Evolutionary conservation across 2,113 vertebrate genomes (phyloP).

Genomic region (Paraplagusia blochii): DNA sequence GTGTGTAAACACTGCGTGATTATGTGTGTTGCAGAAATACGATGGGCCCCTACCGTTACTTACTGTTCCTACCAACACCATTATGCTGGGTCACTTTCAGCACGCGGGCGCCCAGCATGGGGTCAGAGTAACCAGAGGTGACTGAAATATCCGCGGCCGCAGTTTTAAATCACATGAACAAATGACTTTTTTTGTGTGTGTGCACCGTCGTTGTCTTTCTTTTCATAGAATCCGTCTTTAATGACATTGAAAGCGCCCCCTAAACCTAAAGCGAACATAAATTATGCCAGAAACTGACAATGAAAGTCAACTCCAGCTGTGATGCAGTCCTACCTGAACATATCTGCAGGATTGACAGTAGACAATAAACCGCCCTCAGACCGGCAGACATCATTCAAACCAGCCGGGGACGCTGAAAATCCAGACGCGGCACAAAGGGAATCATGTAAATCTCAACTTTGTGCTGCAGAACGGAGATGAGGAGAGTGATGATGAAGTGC

Average conservation of each 20-base stretch:
- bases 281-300: not conserved
- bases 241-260: no score
- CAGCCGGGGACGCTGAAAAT: slow-evolving; percentile 52
- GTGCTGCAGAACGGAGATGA: slow-evolving; percentile 11
- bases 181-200: not conserved
- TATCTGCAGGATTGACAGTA: slow-evolving; percentile 63
- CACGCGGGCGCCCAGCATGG: slow-evolving; percentile 16
- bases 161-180: no score
- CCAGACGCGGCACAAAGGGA: slow-evolving; percentile 41
- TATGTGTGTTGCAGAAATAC: no score
- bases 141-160: slow-evolving; percentile 13
- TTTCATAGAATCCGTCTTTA: no score
- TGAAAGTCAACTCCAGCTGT: not conserved
- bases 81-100: slow-evolving; percentile 25
- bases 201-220: no score
- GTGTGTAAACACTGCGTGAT: no score
- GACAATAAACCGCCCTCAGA: slow-evolving; percentile 57
- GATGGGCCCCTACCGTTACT: no score
- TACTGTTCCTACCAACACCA: no score
- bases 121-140: slow-evolving; percentile 37
- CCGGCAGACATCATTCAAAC: slow-evolving; percentile 66
- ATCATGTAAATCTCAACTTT: slow-evolving; percentile 58
- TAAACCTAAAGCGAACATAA: no score
- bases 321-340: slow-evolving; percentile 66
- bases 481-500: slow-evolving; percentile 1